Conservation (phyloP, 1,140 invertebrate species). For the Gryllus bimaculatus region DNA sequence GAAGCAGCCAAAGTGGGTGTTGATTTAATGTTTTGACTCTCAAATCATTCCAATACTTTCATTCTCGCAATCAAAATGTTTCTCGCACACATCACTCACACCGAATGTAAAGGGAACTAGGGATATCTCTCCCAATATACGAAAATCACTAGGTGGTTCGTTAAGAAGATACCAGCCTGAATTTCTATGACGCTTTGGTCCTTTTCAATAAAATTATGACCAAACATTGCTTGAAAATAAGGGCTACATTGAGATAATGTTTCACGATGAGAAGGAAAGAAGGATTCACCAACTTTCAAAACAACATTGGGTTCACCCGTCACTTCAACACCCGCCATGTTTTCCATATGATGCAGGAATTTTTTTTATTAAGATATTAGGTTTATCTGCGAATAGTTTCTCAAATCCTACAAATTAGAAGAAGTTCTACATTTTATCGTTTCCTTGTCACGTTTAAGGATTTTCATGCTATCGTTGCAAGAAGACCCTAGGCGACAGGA, state of each 20-base stretch:
- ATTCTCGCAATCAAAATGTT: neutral
- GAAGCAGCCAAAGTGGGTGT: neutral
- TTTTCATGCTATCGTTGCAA: too few species aligned
- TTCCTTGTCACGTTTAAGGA: too few species aligned
- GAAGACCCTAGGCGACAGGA: too few species aligned
- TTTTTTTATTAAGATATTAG: too few species aligned
- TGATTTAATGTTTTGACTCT: neutral
- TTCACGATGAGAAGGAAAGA: conserved; percentile 35
- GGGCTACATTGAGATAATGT: conserved; percentile 37
- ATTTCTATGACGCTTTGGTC: conserved; percentile 29
- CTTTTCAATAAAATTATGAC: conserved; percentile 36
- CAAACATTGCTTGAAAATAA: conserved; percentile 42
- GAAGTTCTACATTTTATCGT: too few species aligned
- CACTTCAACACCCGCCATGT: neutral
- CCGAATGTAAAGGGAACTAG: neutral
- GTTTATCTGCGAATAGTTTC: too few species aligned
- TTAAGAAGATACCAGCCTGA: conserved; percentile 20
- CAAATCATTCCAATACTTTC: neutral
- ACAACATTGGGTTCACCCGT: conserved; percentile 19
- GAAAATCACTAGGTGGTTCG: neutral
- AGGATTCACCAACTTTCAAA: conserved; percentile 20
- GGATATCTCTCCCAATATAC: neutral
- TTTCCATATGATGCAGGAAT: neutral
- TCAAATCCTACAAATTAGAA: too few species aligned
- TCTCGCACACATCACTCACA: neutral